These are phyloP conservation scores for Sycophila sp. DNA, from an alignment of 1,140 invertebrate species.

Conservation along the genomic window DNA sequence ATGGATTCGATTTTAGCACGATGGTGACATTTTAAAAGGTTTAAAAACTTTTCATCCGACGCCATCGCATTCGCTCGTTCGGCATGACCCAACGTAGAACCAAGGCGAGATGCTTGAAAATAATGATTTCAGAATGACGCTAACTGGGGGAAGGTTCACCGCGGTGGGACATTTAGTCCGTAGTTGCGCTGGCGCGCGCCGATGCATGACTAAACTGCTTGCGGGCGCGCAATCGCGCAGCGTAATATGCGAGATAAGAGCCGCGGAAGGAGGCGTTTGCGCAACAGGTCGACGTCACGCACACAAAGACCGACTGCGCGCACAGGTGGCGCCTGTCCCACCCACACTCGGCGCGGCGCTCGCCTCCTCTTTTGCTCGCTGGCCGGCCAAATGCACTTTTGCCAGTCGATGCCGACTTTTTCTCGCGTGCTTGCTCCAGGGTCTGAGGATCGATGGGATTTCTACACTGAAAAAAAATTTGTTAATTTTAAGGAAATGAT, in stretches of 20 bases:
- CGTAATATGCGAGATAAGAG: constrained; percentile 1
- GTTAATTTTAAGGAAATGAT: too few relatives aligned
- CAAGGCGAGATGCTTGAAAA: neutral
- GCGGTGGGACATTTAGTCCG: too few relatives aligned
- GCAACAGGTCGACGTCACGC: constrained; percentile 26
- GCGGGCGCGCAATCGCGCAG: constrained; percentile 6
- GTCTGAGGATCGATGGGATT: too few relatives aligned
- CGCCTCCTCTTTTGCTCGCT: too few relatives aligned
- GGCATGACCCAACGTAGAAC: neutral
- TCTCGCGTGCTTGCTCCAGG: too few relatives aligned
- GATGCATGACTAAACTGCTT: constrained; percentile 30
- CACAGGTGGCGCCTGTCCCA: constrained; percentile 26
- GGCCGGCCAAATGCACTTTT: neutral
- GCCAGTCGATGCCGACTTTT: neutral
- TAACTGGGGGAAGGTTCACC: too few relatives aligned
- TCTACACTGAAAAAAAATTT: too few relatives aligned
- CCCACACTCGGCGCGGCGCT: neutral
- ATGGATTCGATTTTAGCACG: neutral
- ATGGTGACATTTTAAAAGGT: neutral
- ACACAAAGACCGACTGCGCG: neutral
- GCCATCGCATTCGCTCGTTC: neutral
- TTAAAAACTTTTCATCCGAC: neutral
- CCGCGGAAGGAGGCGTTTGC: constrained; percentile 3
- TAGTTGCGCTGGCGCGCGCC: neutral
- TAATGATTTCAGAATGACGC: too few relatives aligned